A percentile compares a stretch with the other conserved stretches of the same genome.
phyloP scores from a whole-genome alignment of 2,797 vertebrate genomes.

The Halcyon chelicuti region DNA sequence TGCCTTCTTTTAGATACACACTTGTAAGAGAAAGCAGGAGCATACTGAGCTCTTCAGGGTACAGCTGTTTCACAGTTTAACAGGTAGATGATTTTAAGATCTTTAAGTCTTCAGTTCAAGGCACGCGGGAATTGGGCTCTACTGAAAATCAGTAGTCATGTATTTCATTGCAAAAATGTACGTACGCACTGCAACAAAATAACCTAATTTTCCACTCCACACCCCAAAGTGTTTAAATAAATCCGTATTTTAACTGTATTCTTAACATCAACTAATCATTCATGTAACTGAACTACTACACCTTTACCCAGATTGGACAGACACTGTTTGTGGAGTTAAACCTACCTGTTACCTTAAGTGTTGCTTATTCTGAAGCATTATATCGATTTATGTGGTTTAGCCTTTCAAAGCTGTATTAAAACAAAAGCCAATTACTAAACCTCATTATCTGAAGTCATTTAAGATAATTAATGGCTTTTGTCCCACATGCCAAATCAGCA shows the following conservation, averaged over 20 bases:
- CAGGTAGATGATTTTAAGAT: neutral
- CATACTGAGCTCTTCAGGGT: neutral
- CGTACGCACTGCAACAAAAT: neutral
- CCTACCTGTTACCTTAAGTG: neutral
- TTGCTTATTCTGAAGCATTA: neutral
- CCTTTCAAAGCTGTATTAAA: slow-evolving; percentile 75
- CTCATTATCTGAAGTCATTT: slow-evolving; percentile 67
- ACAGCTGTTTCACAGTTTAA: neutral
- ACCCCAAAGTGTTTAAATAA: neutral
- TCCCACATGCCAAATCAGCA: slow-evolving; percentile 27
- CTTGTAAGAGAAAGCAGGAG: neutral
- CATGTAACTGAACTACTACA: neutral
- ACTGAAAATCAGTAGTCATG: neutral
- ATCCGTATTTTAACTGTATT: neutral
- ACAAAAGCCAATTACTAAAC: slow-evolving; percentile 74
- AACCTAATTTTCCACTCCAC: neutral
- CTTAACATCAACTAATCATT: neutral
- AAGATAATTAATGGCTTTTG: slow-evolving; percentile 67
- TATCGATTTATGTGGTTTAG: slow-evolving; percentile 58
- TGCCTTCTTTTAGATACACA: neutral
- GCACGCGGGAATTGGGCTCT: neutral
- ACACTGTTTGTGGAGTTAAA: neutral
- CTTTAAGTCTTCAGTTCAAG: neutral
- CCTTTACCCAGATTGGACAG: neutral
- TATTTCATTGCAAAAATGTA: neutral